phyloP scores from a whole-genome alignment of 1,140 invertebrate genomes.

The Lycorma delicatula region DNA sequence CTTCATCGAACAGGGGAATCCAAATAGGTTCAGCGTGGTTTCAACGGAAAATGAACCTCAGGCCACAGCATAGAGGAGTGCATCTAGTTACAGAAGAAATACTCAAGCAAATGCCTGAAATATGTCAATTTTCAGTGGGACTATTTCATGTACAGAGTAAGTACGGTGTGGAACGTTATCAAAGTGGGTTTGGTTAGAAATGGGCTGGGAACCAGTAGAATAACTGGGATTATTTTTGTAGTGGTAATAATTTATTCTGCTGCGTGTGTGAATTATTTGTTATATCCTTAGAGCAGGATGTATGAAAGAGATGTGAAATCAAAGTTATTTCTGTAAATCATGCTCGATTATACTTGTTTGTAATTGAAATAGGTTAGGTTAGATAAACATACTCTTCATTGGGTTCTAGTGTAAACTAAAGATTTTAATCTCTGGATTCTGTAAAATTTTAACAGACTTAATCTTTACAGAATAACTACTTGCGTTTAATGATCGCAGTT shows the following conservation, averaged over 20 bases:
- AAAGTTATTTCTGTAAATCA: no score
- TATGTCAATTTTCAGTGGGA: constrained; percentile 86
- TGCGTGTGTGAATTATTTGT: no score
- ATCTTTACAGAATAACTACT: no score
- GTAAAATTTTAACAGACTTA: no score
- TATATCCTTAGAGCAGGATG: no score
- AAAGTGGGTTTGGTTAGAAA: constrained; percentile 18
- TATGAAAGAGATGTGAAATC: no score
- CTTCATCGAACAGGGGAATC: constrained; percentile 75
- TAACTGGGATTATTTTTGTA: no score
- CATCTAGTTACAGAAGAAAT: constrained; percentile 94
- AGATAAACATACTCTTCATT: background rate
- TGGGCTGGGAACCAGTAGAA: background rate
- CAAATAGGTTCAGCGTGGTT: constrained; percentile 93
- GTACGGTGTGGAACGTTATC: constrained; percentile 37
- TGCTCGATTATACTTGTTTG: no score
- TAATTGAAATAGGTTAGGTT: constrained; percentile 8
- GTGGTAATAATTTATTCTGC: no score
- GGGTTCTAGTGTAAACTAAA: no score
- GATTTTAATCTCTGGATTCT: no score
- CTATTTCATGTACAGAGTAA: constrained; percentile 94
- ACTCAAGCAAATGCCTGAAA: constrained; percentile 82
- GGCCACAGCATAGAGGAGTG: constrained; percentile 87
- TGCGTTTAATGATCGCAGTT: no score
- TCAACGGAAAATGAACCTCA: constrained; percentile 90